Conservation (phyloP, 92 coral and sea anemone species). For the Parazoanthus darwini region DNA sequence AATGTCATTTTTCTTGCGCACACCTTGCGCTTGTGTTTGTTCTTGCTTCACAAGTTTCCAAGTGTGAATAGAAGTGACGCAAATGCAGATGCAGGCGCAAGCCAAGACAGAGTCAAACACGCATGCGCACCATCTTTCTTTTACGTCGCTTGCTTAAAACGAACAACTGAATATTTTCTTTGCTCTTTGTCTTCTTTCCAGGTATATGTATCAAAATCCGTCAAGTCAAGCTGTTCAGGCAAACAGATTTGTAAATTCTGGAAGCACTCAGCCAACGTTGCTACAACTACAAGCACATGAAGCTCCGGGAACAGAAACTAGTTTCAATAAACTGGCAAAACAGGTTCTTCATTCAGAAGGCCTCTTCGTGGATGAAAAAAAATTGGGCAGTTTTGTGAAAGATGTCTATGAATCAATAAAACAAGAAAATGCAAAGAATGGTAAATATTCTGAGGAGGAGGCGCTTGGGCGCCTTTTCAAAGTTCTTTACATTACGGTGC, state of each 20-base stretch:
- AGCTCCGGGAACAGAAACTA: background rate
- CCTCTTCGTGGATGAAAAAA: background rate
- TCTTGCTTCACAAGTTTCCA: too few relatives aligned
- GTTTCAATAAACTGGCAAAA: slow-evolving; percentile 23
- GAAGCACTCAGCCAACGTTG: background rate
- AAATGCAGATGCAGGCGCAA: too few relatives aligned
- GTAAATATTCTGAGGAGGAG: slow-evolving; percentile 20
- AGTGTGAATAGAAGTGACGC: too few relatives aligned
- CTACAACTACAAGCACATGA: background rate
- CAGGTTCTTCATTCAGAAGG: slow-evolving; percentile 27
- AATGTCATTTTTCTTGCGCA: too few relatives aligned
- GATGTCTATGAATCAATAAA: slow-evolving; percentile 27
- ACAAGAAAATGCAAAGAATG: slow-evolving; percentile 20
- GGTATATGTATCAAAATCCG: slow-evolving; percentile 20
- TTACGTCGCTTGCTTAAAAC: too few relatives aligned
- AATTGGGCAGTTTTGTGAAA: slow-evolving; percentile 25
- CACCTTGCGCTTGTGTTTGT: too few relatives aligned
- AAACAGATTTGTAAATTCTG: background rate
- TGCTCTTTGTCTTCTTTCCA: background rate
- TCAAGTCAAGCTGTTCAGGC: background rate
- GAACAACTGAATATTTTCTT: background rate
- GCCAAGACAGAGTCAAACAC: too few relatives aligned
- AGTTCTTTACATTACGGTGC: slow-evolving; percentile 26
- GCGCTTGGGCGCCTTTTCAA: slow-evolving; percentile 38
- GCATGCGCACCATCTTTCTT: too few relatives aligned